Percentiles rank a stretch among this genome's conserved stretches.
Conservation (phyloP, 2,113 vertebrate species). For the Rhineura floridana region DNA sequence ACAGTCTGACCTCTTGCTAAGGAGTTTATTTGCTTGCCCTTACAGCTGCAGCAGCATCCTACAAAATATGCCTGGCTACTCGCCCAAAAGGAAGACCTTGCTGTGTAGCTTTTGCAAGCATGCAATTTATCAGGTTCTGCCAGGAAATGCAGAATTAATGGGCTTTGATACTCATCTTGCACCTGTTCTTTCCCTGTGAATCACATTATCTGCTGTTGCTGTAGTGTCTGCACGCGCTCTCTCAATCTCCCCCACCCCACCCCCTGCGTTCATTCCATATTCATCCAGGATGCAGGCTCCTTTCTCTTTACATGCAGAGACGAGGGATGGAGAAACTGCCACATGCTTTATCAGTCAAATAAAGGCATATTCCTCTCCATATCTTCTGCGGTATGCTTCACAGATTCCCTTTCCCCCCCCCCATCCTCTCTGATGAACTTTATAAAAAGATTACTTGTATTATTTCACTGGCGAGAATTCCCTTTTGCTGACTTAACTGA, state of each 20-base stretch:
- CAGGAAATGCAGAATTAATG: neutral
- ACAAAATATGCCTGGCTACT: neutral
- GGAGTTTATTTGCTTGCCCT: neutral
- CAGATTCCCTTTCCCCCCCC: neutral
- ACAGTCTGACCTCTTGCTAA: neutral
- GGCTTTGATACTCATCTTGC: slow-evolving; percentile 7
- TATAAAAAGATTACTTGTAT: neutral
- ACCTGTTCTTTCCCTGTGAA: slow-evolving; percentile 6
- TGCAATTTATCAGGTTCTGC: neutral
- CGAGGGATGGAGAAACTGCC: accelerated
- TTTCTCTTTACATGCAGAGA: neutral
- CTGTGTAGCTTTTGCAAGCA: neutral
- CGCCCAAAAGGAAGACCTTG: neutral
- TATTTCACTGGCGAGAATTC: neutral
- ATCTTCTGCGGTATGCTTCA: neutral
- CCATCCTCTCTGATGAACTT: neutral
- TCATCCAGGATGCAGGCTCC: neutral
- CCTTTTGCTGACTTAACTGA: neutral
- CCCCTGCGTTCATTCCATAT: neutral
- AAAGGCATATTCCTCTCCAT: neutral
- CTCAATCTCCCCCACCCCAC: too few relatives aligned
- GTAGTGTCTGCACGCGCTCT: neutral
- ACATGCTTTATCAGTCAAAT: neutral
- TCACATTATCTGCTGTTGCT: neutral
- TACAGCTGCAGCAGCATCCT: neutral